Percentiles rank a stretch among this genome's conserved stretches.
These are phyloP conservation scores for Entomobrya proxima DNA, from an alignment of 2,888 invertebrate genomes.

Conservation along the genomic window DNA sequence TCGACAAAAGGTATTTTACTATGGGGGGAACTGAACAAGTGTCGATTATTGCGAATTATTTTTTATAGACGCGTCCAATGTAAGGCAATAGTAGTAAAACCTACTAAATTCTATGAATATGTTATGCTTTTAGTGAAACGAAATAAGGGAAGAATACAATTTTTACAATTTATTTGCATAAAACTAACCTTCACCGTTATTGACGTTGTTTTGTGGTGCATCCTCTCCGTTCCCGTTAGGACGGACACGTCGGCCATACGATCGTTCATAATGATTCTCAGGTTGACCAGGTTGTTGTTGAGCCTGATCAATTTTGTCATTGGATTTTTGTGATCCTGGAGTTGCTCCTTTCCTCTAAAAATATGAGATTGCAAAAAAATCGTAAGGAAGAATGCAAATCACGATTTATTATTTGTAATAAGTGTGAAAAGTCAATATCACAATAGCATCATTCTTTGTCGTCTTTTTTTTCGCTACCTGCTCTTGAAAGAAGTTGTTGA, in stretches of 20 bases:
- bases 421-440: not conserved
- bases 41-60: not conserved
- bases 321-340: conserved; percentile 33
- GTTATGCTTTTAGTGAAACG: conserved; percentile 6
- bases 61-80: no score
- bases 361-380: conserved; percentile 15
- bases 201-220: conserved; percentile 28
- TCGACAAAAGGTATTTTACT: not conserved
- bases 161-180: conserved; percentile 25
- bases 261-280: conserved; percentile 45
- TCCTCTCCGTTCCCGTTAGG: conserved; percentile 64
- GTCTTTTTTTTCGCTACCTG: conserved; percentile 58
- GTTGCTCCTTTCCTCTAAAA: conserved; percentile 61
- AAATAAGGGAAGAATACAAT: not conserved
- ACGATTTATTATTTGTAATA: not conserved
- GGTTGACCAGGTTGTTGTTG: conserved; percentile 26
- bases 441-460: not conserved
- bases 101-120: not conserved
- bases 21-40: not conserved
- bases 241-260: conserved; percentile 68
- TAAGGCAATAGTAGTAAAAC: no score
- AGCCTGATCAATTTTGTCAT: conserved; percentile 23
- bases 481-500: conserved; percentile 70
- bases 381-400: not conserved
- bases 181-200: conserved; percentile 56